phyloP scores from a whole-genome alignment of 2,888 invertebrate species.

The Pyrrhia umbra region DNA sequence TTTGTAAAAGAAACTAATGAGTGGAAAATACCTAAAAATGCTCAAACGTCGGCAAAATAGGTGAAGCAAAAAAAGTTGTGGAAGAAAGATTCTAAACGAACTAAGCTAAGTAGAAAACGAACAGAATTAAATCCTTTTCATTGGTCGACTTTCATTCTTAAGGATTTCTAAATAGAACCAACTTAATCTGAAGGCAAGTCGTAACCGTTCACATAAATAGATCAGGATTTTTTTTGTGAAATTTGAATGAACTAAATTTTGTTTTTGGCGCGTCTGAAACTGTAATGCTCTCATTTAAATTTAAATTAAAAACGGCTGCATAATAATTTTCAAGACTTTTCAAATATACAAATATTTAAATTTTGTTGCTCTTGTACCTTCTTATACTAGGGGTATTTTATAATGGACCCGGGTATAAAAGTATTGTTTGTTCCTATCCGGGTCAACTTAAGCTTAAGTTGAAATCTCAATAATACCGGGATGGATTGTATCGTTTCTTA shows the following conservation, averaged over 20 bases:
- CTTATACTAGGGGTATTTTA: too few relatives aligned
- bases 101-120: constrained; percentile 12
- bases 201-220: constrained; percentile 8
- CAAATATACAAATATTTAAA: too few relatives aligned
- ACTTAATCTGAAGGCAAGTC: constrained; percentile 1
- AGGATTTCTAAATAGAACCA: constrained; percentile 43
- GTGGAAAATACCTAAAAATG: constrained; percentile 1
- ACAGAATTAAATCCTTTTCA: constrained; percentile 36
- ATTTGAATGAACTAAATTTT: constrained; percentile 25
- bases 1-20: neutral
- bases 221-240: constrained; percentile 4
- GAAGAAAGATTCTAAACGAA: constrained; percentile 17
- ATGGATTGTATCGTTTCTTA: too few relatives aligned
- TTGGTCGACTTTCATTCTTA: constrained; percentile 31
- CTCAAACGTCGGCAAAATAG: constrained; percentile 22
- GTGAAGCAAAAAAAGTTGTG: constrained; percentile 9
- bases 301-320: neutral
- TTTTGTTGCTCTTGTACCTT: too few relatives aligned
- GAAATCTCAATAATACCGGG: too few relatives aligned
- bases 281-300: neutral
- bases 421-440: too few relatives aligned
- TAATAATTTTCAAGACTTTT: too few relatives aligned
- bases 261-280: constrained; percentile 4
- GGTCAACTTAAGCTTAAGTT: too few relatives aligned
- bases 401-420: too few relatives aligned